Conservation (phyloP, 2,113 vertebrate genomes). For the Manacus vitellinus region DNA sequence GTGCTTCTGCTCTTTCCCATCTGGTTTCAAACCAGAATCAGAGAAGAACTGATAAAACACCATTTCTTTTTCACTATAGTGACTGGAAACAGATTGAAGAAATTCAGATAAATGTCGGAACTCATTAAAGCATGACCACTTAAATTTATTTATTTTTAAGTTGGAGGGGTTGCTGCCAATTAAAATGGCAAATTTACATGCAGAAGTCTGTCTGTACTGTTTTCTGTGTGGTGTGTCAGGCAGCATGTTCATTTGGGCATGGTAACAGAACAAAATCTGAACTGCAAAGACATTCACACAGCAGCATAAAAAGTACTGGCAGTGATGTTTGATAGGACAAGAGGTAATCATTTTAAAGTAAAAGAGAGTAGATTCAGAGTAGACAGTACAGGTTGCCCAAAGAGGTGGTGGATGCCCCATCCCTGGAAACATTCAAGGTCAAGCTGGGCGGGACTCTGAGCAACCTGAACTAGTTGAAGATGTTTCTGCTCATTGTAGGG, state of each 20-base stretch:
- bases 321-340: neutral
- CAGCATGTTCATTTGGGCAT: neutral
- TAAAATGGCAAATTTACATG: constrained; percentile 49
- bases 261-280: neutral
- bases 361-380: neutral
- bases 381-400: neutral
- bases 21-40: constrained; percentile 54
- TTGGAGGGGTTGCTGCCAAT: constrained; percentile 29
- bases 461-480: neutral
- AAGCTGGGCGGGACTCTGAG: rapidly evolving
- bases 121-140: constrained; percentile 49
- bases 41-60: constrained; percentile 38
- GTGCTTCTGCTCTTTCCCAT: constrained; percentile 61
- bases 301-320: neutral
- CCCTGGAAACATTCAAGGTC: neutral
- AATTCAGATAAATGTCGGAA: constrained; percentile 56
- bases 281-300: neutral
- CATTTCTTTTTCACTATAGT: constrained; percentile 58
- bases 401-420: neutral
- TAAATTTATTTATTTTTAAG: constrained; percentile 60
- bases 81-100: constrained; percentile 66
- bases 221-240: neutral
- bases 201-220: neutral
- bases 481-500: neutral
- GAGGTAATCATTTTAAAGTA: neutral